phyloP scores from a whole-genome alignment of 2,797 vertebrate genomes.

The Hypotaenidia okinawae region DNA sequence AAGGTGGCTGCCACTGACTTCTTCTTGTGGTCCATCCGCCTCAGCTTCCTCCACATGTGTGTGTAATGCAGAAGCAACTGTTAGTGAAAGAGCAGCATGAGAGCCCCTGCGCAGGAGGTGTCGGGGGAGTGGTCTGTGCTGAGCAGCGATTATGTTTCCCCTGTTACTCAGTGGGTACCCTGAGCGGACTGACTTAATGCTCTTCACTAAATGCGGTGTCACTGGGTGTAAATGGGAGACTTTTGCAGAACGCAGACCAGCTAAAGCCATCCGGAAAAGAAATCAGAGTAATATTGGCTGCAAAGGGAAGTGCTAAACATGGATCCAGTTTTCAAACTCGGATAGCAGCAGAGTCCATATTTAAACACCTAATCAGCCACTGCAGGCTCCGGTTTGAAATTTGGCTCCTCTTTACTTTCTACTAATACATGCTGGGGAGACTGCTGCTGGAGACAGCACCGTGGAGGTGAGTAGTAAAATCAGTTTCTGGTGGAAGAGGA shows the following conservation, averaged over 20 bases:
- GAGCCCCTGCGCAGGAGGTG: background rate
- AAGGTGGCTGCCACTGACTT: background rate
- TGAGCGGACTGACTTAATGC: background rate
- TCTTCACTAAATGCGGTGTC: background rate
- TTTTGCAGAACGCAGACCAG: background rate
- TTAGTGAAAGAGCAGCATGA: background rate
- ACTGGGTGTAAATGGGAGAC: background rate
- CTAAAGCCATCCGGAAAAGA: background rate
- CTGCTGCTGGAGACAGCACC: background rate
- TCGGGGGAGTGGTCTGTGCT: background rate
- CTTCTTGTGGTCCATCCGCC: background rate
- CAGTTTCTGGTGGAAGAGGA: background rate
- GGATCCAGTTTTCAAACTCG: background rate
- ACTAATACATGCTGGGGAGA: background rate
- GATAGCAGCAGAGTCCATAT: background rate
- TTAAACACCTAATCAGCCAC: conserved; percentile 28
- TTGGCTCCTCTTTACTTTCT: conserved; percentile 8
- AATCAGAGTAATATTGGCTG: background rate
- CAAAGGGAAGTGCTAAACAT: background rate
- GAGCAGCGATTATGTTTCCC: background rate
- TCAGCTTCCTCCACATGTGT: background rate
- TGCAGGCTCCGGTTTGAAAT: background rate
- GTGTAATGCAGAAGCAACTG: accelerated
- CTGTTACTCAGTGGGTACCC: background rate
- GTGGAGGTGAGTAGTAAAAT: background rate